phyloP scores from a whole-genome alignment of 2,797 vertebrate genomes.

The Aphelocoma californica region DNA sequence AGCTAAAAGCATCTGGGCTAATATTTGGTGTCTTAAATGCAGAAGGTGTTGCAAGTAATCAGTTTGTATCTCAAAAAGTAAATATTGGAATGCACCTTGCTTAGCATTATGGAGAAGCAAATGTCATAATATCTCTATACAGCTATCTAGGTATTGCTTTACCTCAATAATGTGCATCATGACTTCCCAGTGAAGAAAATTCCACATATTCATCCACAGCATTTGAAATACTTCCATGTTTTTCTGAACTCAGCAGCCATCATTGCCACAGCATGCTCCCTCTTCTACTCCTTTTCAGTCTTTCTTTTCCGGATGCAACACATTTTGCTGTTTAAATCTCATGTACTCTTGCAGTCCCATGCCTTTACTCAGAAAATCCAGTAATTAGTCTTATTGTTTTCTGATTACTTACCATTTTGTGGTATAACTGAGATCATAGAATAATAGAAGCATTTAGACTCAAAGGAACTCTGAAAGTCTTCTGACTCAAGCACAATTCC shows the following conservation, averaged over 20 bases:
- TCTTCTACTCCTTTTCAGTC: neutral
- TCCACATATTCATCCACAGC: neutral
- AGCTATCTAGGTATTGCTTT: neutral
- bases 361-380: neutral
- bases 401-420: neutral
- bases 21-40: neutral
- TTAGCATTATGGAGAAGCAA: neutral
- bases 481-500: neutral
- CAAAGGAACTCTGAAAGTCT: neutral
- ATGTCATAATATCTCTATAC: neutral
- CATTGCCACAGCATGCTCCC: neutral
- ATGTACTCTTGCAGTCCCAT: neutral
- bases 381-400: neutral
- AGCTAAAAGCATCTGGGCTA: neutral
- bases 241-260: neutral
- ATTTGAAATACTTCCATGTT: neutral
- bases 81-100: neutral
- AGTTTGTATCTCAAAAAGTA: neutral
- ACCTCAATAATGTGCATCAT: neutral
- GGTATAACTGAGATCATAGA: neutral
- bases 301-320: neutral
- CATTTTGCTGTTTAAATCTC: neutral
- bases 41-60: neutral
- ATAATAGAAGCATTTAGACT: neutral
- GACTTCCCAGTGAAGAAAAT: neutral